A percentile compares a stretch with the other conserved stretches of the same genome.
Evolutionary conservation across 2,797 vertebrate species (phyloP).

Genomic region (Typhlichthys subterraneus): DNA sequence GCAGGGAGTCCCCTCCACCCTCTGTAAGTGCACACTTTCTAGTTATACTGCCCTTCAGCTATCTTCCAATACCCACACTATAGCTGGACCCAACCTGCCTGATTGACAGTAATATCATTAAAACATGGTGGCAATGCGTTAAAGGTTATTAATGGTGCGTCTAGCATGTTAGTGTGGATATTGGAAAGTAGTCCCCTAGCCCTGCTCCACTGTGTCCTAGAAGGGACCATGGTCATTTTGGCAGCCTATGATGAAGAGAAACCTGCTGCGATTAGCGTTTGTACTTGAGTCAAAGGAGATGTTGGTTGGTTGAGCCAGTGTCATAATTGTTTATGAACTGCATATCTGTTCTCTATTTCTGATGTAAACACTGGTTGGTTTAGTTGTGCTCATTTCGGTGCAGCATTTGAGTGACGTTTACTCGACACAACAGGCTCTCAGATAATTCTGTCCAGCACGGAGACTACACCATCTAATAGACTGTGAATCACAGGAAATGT

Average conservation of each 20-base stretch:
- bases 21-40: constrained; percentile 93
- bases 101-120: background rate
- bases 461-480: too few relatives aligned
- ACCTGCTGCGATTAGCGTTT: constrained; percentile 28
- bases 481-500: too few relatives aligned
- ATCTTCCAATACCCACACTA: constrained; percentile 69
- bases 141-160: background rate
- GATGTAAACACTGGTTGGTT: constrained; percentile 65
- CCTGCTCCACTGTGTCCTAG: constrained; percentile 59
- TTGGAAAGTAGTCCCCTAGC: constrained; percentile 63
- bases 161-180: constrained; percentile 55
- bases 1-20: constrained; percentile 98
- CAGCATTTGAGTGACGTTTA: background rate
- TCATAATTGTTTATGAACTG: constrained; percentile 14
- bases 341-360: constrained; percentile 69
- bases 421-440: too few relatives aligned
- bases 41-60: constrained; percentile 69
- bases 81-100: constrained; percentile 32
- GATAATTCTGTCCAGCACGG: too few relatives aligned
- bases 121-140: background rate
- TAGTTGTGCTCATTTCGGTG: constrained; percentile 27
- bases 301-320: constrained; percentile 22
- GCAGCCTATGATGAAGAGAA: constrained; percentile 67
- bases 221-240: constrained; percentile 72
- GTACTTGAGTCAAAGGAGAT: constrained; percentile 42